A percentile compares a stretch with the other conserved stretches of the same genome.
These are phyloP conservation scores for Colletes collaris DNA, from an alignment of 2,888 invertebrate species.

Conservation along the genomic window DNA sequence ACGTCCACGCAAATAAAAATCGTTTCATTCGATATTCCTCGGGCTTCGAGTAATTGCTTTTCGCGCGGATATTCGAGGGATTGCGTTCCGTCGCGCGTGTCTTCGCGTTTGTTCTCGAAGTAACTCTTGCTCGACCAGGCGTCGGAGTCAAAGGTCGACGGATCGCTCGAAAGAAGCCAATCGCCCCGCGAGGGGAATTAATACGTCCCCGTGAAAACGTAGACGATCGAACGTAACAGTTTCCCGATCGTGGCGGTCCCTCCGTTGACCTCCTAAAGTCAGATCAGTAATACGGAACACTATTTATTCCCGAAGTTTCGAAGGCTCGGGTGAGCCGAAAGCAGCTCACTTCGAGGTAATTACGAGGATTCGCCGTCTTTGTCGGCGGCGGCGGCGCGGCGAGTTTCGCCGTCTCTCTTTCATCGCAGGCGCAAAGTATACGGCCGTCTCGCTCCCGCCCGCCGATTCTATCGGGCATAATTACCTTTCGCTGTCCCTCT, in stretches of 20 bases:
- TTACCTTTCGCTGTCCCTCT: conserved; percentile 82
- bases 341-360: conserved; percentile 82
- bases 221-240: conserved; percentile 54
- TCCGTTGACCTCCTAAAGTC: conserved; percentile 67
- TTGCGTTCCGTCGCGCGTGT: too few species aligned
- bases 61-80: too few species aligned
- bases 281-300: conserved; percentile 71
- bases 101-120: too few species aligned
- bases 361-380: conserved; percentile 79
- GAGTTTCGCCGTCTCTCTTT: conserved; percentile 67
- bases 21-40: too few species aligned
- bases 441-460: conserved; percentile 74
- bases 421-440: conserved; percentile 77
- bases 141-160: neutral
- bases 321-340: conserved; percentile 81
- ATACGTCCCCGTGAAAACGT: conserved; percentile 34
- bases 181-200: conserved; percentile 18
- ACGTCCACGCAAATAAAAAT: too few species aligned
- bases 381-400: conserved; percentile 62
- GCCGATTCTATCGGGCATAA: conserved; percentile 82
- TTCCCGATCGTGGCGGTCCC: conserved; percentile 52
- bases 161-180: neutral
- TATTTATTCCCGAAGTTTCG: conserved; percentile 82
- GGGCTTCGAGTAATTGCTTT: too few species aligned
- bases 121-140: too few species aligned